A percentile compares a stretch with the other conserved stretches of the same genome.
These are phyloP conservation scores for Carduelis carduelis DNA, from an alignment of 2,797 vertebrate genomes.

Conservation along the genomic window DNA sequence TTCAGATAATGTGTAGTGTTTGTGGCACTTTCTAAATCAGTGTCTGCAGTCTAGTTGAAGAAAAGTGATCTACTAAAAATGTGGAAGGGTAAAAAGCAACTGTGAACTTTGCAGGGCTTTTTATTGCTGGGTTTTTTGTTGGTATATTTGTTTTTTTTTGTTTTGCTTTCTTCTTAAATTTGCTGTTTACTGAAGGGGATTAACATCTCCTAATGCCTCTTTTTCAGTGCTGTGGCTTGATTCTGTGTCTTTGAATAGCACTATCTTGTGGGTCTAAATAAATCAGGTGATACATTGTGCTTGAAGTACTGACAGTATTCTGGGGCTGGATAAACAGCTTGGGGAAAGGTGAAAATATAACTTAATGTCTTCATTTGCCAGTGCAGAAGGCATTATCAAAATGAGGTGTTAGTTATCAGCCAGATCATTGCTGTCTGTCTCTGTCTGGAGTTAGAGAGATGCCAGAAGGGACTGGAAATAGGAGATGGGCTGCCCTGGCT, in stretches of 20 bases:
- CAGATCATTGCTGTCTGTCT: not conserved
- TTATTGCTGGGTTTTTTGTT: accelerated
- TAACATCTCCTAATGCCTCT: not conserved
- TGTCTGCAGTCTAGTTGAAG: not conserved
- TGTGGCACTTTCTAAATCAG: not conserved
- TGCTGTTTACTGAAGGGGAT: not conserved
- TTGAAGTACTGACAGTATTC: not conserved
- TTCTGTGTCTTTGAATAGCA: not conserved
- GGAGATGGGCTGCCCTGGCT: not conserved
- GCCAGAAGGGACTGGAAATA: not conserved
- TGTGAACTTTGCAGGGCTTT: not conserved
- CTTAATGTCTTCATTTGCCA: not conserved
- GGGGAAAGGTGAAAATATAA: not conserved
- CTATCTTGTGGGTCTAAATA: not conserved
- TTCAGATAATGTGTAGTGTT: not conserved
- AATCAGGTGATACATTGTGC: not conserved
- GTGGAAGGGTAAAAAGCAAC: not conserved
- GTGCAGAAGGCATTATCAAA: not conserved
- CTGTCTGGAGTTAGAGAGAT: not conserved
- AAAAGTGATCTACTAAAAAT: not conserved
- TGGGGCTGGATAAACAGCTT: not conserved
- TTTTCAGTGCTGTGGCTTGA: not conserved
- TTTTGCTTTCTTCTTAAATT: not conserved
- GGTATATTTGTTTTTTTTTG: not conserved
- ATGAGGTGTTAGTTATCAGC: not conserved